Evolutionary conservation across 2,113 vertebrate genomes (phyloP).

Genomic region (Camelus dromedarius): DNA sequence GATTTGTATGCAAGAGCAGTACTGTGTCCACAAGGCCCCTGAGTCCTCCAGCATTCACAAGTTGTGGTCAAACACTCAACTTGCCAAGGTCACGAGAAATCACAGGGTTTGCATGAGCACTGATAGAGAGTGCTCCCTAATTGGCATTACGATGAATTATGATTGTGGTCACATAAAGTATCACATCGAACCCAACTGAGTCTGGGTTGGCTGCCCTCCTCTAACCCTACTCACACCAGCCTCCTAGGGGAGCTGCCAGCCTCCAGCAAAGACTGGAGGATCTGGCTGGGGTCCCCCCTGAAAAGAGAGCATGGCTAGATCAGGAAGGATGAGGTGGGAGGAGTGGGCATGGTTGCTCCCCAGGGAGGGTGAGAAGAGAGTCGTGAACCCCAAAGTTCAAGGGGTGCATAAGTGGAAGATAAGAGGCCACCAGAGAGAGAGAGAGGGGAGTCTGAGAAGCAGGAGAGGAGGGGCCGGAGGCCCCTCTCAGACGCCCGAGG

Average conservation of each 20-base stretch:
- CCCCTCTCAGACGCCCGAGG: neutral
- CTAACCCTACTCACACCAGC: neutral
- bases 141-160: conserved; percentile 55
- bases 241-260: conserved; percentile 38
- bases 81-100: conserved; percentile 76
- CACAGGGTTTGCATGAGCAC: neutral
- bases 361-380: neutral
- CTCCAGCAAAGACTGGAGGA: neutral
- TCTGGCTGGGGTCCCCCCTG: neutral
- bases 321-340: neutral
- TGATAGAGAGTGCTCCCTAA: conserved; percentile 51
- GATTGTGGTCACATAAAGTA: conserved; percentile 59
- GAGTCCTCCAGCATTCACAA: conserved; percentile 57
- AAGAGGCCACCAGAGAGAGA: neutral
- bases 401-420: neutral
- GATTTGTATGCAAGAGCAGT: conserved; percentile 27
- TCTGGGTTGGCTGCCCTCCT: conserved; percentile 54
- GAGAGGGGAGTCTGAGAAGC: neutral
- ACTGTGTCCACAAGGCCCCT: neutral
- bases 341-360: neutral
- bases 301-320: neutral
- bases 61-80: conserved; percentile 28
- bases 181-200: conserved; percentile 28
- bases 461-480: neutral
- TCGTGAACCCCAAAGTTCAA: neutral